Evolutionary conservation across 2,888 invertebrate genomes (phyloP), one percentile per base, ranked within the genome.

Genomic region (Macrophya alboannulata): DNA sequence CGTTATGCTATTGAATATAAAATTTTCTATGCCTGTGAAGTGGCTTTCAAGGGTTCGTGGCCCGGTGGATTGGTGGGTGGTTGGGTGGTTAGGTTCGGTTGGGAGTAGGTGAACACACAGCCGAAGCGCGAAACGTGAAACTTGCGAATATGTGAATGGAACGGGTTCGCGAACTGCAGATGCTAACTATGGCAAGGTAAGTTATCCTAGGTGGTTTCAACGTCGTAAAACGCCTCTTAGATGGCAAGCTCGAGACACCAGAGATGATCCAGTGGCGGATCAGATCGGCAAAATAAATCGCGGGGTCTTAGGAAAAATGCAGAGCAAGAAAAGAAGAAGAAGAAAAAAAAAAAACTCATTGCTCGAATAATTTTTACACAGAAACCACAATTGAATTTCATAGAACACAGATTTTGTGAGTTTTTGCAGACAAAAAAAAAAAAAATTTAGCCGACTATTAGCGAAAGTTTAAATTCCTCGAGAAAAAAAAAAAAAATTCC

Each of bases 1-100:
- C 81, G 81, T 59, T 81, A 81, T 43, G 81, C 81, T 81, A 62
- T 81, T 45, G 81, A 81, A 81, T 81, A 81, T 68, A 74, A 81
- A 81, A 81, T 81, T 62, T 81, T 81, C 81, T 81, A 81, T 81
- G 43, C 62, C 62, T 4, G 17, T 62, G 43, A 81, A 81, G 81
- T 81, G 81, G 81, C 62, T 81, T 40, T 81, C 81, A 45, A 81
- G 81, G 81, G 81, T 81, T 77, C 37, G 55, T 31, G 17, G 77
- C n/a, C n/a, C 31, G 37, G 77, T 51, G 31, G 45, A 31, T 43
- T 71, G 71, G 40, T 62, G 31, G n/a, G 17, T 71, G 2, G 10
- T 3, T 43, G 40, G 71, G 17, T 43, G 37, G 40, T 12, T n/a
- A 40, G 71, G 15, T 45, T 45, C 12, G 10, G n/a, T 21, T 12